Evolutionary conservation across 2,797 vertebrate genomes (phyloP), one percentile per base, ranked within the genome.

Genomic region (Alectoris magna): DNA sequence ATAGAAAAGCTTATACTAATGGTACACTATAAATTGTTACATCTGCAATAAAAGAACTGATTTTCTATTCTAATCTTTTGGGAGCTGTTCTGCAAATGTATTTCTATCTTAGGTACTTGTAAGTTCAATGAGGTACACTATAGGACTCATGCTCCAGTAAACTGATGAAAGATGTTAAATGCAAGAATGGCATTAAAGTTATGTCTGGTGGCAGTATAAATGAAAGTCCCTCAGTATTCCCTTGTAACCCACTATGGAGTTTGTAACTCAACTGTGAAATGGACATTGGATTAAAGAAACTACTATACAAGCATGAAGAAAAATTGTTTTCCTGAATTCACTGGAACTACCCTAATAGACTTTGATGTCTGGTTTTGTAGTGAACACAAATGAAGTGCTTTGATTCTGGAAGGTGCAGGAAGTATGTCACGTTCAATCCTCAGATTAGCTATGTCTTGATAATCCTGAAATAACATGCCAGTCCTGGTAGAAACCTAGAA

Each of bases 21-120:
- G 27, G 68, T 16, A 67, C 31, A 41, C 66, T 92, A 76, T 95
- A 90, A 94, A 91, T 92, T 90, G 87, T 73, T 90, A 91, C 53
- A 95, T 92, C 79, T 92, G 74, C 84, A 70, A 69, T 85, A 91
- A 85, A 91, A 91, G 80, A 87, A 91, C 67, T 91, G 83, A 88
- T 96, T 96, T 97, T 81, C 78, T 49, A 41, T 92, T 94, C 81
- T 90, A 55, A 83, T 66, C 59, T 43, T 78, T 51, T 9, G 76
- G 81, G 88, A 90, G 67, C 67, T 94, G 59, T 91, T 79, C 77
- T 94, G 81, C 73, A 95, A 93, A 89, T 91, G 73, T 68, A 56
- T 92, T 95, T 95, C 77, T 66, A 36, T 62, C 68, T 67, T 27
- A 89, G 72, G 73, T 53, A 85, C 58, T 71, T 60, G 58, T 14